Percentiles rank a stretch among this genome's conserved stretches.
Conservation (phyloP, 2,113 vertebrate genomes). For the Microcebus jonahi region DNA sequence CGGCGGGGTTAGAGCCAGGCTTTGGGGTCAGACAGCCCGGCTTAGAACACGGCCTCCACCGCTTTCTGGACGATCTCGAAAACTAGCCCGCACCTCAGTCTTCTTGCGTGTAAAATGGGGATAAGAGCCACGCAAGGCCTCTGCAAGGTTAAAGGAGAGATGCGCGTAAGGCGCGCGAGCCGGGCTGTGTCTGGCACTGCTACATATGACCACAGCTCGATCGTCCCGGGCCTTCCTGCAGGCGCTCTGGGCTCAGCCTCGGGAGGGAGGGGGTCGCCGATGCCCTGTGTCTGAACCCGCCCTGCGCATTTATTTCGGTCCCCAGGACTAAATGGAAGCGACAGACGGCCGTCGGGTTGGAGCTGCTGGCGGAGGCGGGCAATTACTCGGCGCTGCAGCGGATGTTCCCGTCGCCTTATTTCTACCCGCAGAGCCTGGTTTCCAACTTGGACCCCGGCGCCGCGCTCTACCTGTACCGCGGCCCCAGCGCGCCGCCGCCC, state of each 20-base stretch:
- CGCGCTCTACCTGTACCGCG: slow-evolving; percentile 96
- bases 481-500: slow-evolving; percentile 94
- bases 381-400: slow-evolving; percentile 97
- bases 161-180: fast-evolving
- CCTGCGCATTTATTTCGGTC: slow-evolving; percentile 19
- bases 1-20: not conserved
- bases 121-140: not conserved
- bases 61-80: not conserved
- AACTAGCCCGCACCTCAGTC: not conserved
- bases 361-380: slow-evolving; percentile 96
- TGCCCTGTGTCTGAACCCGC: not conserved
- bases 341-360: slow-evolving; percentile 97
- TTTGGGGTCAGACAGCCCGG: not conserved
- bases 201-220: not conserved
- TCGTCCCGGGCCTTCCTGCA: not conserved
- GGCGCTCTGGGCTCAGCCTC: not conserved
- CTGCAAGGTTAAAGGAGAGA: not conserved
- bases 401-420: slow-evolving; percentile 98
- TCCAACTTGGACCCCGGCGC: slow-evolving; percentile 97
- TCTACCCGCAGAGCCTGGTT: slow-evolving; percentile 97
- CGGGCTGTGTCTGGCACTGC: not conserved
- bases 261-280: too few species aligned
- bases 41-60: not conserved
- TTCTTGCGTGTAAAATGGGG: slow-evolving; percentile 2
- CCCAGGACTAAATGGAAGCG: slow-evolving; percentile 98